Conservation (phyloP, 2,888 invertebrate species). For the Sarcophaga variegata region DNA sequence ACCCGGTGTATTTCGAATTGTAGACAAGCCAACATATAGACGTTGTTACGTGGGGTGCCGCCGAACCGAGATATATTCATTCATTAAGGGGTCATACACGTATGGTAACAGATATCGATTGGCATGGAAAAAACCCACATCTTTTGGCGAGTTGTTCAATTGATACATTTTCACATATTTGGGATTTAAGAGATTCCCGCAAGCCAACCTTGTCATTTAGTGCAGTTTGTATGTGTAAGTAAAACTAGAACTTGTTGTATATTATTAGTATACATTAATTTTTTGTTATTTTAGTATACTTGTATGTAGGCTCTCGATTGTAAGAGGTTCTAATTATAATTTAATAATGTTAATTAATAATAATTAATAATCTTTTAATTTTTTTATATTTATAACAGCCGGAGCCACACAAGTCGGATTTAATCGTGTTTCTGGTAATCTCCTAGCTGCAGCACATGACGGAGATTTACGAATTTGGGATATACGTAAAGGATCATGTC, state of each 20-base stretch:
- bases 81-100: constrained; percentile 91
- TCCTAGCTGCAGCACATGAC: constrained; percentile 96
- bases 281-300: neutral
- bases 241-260: too few species aligned
- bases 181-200: constrained; percentile 94
- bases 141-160: constrained; percentile 94
- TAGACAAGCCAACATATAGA: constrained; percentile 95
- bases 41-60: constrained; percentile 90
- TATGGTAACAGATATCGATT: constrained; percentile 95
- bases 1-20: constrained; percentile 1
- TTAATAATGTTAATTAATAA: too few species aligned
- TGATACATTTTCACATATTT: constrained; percentile 95
- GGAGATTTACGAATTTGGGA: constrained; percentile 98
- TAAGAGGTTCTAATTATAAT: neutral
- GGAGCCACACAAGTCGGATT: constrained; percentile 97
- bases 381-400: constrained; percentile 82
- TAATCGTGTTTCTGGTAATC: constrained; percentile 91
- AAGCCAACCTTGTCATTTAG: constrained; percentile 92
- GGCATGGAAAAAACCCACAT: constrained; percentile 91
- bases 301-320: neutral
- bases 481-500: constrained; percentile 92
- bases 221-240: constrained; percentile 89
- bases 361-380: neutral
- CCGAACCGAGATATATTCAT: constrained; percentile 88
- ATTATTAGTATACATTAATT: neutral